A percentile compares a stretch with the other conserved stretches of the same genome.
These are phyloP conservation scores for Naja naja DNA, from an alignment of 2,113 vertebrate species.

Conservation along the genomic window DNA sequence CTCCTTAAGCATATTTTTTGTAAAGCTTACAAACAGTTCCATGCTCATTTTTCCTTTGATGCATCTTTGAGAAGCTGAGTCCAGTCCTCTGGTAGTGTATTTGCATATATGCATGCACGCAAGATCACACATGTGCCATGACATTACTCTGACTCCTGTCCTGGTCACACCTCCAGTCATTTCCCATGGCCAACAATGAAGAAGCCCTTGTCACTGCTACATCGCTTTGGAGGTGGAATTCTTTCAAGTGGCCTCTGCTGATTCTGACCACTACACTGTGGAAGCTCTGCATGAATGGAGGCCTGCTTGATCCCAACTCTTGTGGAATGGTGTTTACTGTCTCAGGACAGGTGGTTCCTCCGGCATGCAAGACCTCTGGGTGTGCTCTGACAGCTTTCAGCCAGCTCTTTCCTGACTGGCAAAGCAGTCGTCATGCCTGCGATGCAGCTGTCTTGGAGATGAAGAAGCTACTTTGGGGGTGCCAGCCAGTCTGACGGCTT, in stretches of 20 bases:
- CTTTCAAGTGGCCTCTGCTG: neutral
- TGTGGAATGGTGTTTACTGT: constrained; percentile 81
- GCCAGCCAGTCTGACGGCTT: constrained; percentile 86
- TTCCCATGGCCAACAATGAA: neutral
- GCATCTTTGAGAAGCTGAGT: neutral
- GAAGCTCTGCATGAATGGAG: constrained; percentile 47
- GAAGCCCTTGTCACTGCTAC: neutral
- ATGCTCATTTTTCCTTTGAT: neutral
- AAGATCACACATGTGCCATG: neutral
- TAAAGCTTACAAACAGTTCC: neutral
- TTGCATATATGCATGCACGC: neutral
- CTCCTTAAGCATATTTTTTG: neutral
- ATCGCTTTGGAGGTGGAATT: neutral
- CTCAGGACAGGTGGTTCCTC: constrained; percentile 69
- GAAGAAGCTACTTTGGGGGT: constrained; percentile 69
- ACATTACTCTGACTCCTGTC: neutral
- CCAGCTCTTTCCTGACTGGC: constrained; percentile 63
- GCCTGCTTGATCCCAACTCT: constrained; percentile 54
- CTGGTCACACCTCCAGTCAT: neutral
- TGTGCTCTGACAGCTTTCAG: constrained; percentile 41
- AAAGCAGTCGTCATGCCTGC: constrained; percentile 67
- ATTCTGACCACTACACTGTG: constrained; percentile 7
- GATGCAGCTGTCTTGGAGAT: constrained; percentile 71
- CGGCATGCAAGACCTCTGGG: constrained; percentile 52
- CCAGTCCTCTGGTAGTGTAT: neutral